Percentiles rank a stretch among this genome's conserved stretches.
These are phyloP conservation scores for Octodon degus DNA, from an alignment of 2,113 vertebrate genomes.

Conservation along the genomic window DNA sequence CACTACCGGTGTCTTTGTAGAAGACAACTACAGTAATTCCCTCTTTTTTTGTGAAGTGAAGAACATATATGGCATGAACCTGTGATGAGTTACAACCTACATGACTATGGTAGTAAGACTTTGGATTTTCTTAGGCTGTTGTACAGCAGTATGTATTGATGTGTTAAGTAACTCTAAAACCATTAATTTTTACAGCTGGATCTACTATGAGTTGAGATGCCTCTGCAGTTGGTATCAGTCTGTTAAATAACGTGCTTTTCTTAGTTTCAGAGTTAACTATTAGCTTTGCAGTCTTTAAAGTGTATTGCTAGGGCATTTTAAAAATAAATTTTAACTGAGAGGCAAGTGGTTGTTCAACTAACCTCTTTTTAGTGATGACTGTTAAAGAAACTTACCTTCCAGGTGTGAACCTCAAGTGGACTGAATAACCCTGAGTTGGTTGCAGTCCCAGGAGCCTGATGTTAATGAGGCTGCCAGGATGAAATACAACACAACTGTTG, in stretches of 20 bases:
- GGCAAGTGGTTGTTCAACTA: constrained; percentile 75
- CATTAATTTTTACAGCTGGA: constrained; percentile 45
- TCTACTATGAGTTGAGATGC: constrained; percentile 8
- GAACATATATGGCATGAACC: constrained; percentile 12
- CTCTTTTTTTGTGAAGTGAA: constrained; percentile 33
- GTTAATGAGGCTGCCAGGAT: constrained; percentile 81
- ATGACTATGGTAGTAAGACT: background rate
- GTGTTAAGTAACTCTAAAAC: background rate
- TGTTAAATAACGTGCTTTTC: constrained; percentile 47
- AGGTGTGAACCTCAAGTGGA: constrained; percentile 81
- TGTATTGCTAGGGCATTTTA: constrained; percentile 46
- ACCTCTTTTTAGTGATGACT: constrained; percentile 80
- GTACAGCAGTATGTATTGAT: background rate
- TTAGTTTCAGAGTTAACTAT: constrained; percentile 59
- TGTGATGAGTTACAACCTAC: background rate
- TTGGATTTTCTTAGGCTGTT: background rate
- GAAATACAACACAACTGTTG: constrained; percentile 78
- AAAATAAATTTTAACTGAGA: constrained; percentile 62
- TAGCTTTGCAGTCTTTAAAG: constrained; percentile 51
- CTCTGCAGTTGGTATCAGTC: constrained; percentile 49
- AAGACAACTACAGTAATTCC: background rate
- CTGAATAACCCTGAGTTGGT: constrained; percentile 82
- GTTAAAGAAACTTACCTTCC: constrained; percentile 82
- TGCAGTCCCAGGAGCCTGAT: constrained; percentile 80
- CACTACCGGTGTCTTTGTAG: background rate